phyloP scores from a whole-genome alignment of 1,140 invertebrate species.

The Trichonephila clavipes region DNA sequence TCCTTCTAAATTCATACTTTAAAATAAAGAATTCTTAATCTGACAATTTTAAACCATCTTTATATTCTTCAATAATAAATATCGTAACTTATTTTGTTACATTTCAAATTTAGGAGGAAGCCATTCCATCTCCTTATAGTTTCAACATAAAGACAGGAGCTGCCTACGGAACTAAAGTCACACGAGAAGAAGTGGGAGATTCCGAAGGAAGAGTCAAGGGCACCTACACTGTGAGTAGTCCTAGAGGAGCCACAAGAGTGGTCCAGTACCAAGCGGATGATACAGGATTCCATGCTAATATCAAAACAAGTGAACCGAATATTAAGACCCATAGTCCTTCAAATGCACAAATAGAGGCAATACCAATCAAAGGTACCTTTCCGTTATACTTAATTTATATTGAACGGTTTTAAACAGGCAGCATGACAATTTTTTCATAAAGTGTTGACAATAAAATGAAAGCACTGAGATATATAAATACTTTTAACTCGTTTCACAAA shows the following conservation, averaged over 20 bases:
- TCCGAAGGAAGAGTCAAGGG: conserved; percentile 66
- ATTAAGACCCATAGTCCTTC: conserved; percentile 18
- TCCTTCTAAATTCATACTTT: too few relatives aligned
- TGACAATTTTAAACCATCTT: too few relatives aligned
- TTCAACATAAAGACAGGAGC: background rate
- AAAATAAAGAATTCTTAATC: too few relatives aligned
- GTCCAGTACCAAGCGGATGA: conserved; percentile 79
- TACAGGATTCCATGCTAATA: conserved; percentile 78
- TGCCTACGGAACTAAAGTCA: conserved; percentile 12
- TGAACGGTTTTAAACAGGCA: background rate
- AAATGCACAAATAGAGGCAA: background rate
- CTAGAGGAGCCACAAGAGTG: conserved; percentile 77
- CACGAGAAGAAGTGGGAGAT: conserved; percentile 41
- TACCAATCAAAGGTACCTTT: background rate
- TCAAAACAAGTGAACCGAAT: conserved; percentile 4
- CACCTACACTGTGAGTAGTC: conserved; percentile 77
- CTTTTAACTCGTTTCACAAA: too few relatives aligned
- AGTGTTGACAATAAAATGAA: too few relatives aligned
- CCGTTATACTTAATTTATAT: background rate
- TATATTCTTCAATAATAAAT: background rate
- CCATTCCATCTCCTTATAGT: background rate
- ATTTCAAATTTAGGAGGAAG: background rate
- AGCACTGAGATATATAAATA: too few relatives aligned
- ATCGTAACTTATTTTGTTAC: background rate
- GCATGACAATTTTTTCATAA: background rate